Conservation (phyloP, 1,140 invertebrate species). For the Drosophila takahashii region DNA sequence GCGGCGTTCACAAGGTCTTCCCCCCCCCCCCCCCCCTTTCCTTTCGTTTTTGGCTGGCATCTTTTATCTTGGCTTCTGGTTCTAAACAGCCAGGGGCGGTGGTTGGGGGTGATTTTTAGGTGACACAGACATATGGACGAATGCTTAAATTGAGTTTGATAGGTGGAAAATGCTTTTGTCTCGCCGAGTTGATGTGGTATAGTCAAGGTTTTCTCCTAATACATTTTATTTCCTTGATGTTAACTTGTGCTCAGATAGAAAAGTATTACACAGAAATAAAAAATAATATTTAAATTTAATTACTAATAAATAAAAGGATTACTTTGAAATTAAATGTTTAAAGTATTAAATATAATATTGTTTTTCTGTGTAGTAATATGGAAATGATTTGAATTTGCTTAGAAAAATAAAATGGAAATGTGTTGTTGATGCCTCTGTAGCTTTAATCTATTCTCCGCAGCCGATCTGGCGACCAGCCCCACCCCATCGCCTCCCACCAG, state of each 20-base stretch:
- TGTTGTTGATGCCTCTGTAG: constrained; percentile 12
- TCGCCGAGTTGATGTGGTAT: constrained; percentile 16
- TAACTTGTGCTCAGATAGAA: constrained; percentile 3
- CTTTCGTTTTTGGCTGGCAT: constrained; percentile 19
- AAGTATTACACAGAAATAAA: background rate
- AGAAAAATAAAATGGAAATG: constrained; percentile 13
- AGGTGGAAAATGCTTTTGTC: constrained; percentile 27
- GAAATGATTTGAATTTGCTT: constrained; percentile 20
- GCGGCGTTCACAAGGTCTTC: constrained; percentile 75
- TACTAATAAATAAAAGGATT: background rate
- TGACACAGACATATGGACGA: constrained; percentile 32
- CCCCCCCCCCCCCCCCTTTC: background rate
- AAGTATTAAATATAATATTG: background rate
- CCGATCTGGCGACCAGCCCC: constrained; percentile 19
- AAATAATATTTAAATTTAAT: background rate
- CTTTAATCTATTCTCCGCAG: constrained; percentile 16
- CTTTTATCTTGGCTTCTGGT: constrained; percentile 39
- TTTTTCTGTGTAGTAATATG: constrained; percentile 12
- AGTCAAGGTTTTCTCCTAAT: constrained; percentile 42
- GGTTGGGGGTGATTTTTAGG: constrained; percentile 1
- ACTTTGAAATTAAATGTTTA: background rate
- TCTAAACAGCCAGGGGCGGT: constrained; percentile 30
- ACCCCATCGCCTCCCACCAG: background rate
- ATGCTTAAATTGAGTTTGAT: constrained; percentile 66
- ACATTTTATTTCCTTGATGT: constrained; percentile 43